Base-by-base conservation (phyloP, 2,888 invertebrate genomes). In the Lasioglossum oenotherae region DNA sequence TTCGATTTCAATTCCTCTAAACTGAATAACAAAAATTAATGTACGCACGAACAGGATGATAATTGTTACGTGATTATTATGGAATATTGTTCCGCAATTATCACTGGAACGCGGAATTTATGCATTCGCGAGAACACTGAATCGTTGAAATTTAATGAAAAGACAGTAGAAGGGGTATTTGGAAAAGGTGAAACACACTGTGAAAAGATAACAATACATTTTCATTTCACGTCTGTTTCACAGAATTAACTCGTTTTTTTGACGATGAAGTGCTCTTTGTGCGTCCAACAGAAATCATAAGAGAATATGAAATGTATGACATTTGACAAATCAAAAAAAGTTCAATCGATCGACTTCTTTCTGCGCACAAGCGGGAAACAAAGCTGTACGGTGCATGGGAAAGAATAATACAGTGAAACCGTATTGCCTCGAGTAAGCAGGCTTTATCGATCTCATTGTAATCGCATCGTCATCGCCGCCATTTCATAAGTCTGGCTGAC, bases 391-490 rank as follows among this genome's bases (percentile, higher is more conserved):
- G 27, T 14, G 27, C 27, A 16, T 5, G 3, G 53, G 1, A 27
- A 27, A 27, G 60, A 14, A n/a, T 27, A 64, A 64, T 6, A 64
- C 27, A 31, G 64, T 16, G 64, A 64, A 64, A 31, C 16, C 16
- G 64, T 31, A 64, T 64, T 64, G 64, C 64, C 31, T 64, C 64
- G 31, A 31, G 64, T 64, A 64, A 64, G 31, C 64, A 31, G 31
- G 31, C 64, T 64, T 64, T 31, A 64, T 64, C 31, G 64, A 64
- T 64, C 64, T 64, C 64, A 31, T 31, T 64, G 64, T 31, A 64
- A 64, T 64, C 64, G 64, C 64, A 64, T 64, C 31, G 60, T 31
- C 60, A 60, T 60, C 27, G 60, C 60, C 27, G 64, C 31, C 31
- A 31, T 64, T 64, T 64, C 64, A 16, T 31, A 64, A 64, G 31